phyloP scores from a whole-genome alignment of 2,113 vertebrate genomes.

The Sorex araneus region DNA sequence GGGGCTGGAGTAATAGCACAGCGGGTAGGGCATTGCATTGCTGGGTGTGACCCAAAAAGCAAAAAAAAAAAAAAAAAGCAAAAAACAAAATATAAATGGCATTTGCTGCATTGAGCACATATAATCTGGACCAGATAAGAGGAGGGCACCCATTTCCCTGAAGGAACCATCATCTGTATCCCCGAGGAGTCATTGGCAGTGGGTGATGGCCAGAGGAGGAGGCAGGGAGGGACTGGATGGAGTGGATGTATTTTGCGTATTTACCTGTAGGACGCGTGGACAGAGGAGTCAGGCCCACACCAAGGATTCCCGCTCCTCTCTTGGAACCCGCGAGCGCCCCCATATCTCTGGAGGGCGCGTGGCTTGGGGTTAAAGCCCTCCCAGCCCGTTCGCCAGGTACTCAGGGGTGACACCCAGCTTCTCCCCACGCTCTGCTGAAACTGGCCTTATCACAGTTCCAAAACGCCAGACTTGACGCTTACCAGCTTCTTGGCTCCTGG shows the following conservation, averaged over 20 bases:
- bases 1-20: no score
- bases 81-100: no score
- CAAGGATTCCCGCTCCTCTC: conserved; percentile 21
- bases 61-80: no score
- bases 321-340: conserved; percentile 22
- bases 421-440: background rate
- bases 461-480: conserved; percentile 1
- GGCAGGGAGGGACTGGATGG: no score
- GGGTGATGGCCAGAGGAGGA: conserved; percentile 12
- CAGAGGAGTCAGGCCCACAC: conserved; percentile 33
- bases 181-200: conserved; percentile 50
- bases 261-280: conserved; percentile 22
- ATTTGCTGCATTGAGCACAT: conserved; percentile 49
- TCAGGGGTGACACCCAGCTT: background rate
- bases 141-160: conserved; percentile 53
- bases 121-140: conserved; percentile 37
- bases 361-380: background rate
- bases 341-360: conserved; percentile 38
- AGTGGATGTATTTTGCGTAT: no score
- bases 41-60: no score
- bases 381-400: background rate
- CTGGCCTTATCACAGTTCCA: conserved; percentile 4
- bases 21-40: no score
- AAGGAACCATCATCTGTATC: conserved; percentile 23
- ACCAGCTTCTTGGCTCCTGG: conserved; percentile 32